Evolutionary conservation across 2,888 invertebrate species (phyloP), one percentile per base, ranked within the genome.

Genomic region (Erebia aethiops): DNA sequence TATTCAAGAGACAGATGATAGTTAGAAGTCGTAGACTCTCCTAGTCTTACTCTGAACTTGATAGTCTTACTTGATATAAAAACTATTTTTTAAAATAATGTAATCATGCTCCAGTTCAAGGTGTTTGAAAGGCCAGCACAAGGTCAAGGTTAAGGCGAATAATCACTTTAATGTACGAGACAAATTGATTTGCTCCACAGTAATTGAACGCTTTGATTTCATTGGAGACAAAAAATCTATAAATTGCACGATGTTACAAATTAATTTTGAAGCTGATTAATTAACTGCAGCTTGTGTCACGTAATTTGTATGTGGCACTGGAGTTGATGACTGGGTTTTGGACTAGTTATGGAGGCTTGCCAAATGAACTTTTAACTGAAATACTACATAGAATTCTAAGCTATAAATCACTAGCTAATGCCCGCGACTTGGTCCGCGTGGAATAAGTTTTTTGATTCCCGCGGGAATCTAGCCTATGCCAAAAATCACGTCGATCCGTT

Each of bases 91-190:
- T 1, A 26, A 57, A 26, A 26, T 13, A 57, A 18, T 54, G 9
- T 16, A 16, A 56, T 21, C 56, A 21, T 57, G 21, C 5, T 1
- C 1, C 13, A 13, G 13, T 21, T 57, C 60, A 35, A 60, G 41
- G 41, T n/a, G 3, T 41, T 41, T 41, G n/a, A 60, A 41, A 60
- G 60, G 10, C 41, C 46, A 61, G 61, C 62, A 69, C 67, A 69
- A 73, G 71, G 71, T 72, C 74, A 72, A 70, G 60, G 65, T 66
- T 60, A 58, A 72, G 46, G 41, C 69, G 51, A 43, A 64, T 61
- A 70, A 66, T 51, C 56, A 66, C 58, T 64, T 60, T 58, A 67
- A 69, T 58, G 13, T 18, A 62, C 13, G n/a, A 67, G 63, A 60
- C 41, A 70, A 70, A 64, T 52, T 61, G 62, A 61, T 62, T 69